Conservation (phyloP, 2,888 invertebrate genomes). For the Drosophila ochracea region DNA sequence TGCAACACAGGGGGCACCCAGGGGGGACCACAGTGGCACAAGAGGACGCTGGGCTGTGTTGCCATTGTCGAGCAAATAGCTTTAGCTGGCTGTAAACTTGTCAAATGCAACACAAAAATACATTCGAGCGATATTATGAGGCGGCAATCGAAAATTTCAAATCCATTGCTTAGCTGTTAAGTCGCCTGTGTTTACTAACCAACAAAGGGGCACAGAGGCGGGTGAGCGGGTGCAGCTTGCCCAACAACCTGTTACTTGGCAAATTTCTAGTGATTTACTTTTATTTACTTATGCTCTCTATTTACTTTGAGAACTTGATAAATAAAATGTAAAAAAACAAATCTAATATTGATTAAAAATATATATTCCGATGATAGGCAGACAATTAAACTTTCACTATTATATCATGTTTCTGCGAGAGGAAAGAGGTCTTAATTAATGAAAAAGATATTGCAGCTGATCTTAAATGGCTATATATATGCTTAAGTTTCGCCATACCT, state of each 20-base stretch:
- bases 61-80: constrained; percentile 63
- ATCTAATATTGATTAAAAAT: background rate
- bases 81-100: constrained; percentile 61
- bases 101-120: constrained; percentile 55
- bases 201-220: background rate
- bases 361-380: background rate
- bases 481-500: background rate
- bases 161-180: constrained; percentile 31
- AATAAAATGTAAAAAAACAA: background rate
- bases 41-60: constrained; percentile 12
- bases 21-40: background rate
- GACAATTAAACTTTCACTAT: background rate
- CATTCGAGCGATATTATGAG: constrained; percentile 29
- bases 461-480: background rate
- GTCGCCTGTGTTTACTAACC: constrained; percentile 5
- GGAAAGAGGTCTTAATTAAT: background rate
- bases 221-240: background rate
- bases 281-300: constrained; percentile 4
- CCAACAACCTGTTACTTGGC: constrained; percentile 23
- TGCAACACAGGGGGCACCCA: constrained; percentile 18
- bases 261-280: background rate
- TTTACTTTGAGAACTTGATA: background rate
- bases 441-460: background rate
- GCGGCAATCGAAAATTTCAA: constrained; percentile 46
- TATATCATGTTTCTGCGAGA: background rate